phyloP scores from a whole-genome alignment of 1,140 invertebrate genomes.

The Lordiphosa clarofinis region DNA sequence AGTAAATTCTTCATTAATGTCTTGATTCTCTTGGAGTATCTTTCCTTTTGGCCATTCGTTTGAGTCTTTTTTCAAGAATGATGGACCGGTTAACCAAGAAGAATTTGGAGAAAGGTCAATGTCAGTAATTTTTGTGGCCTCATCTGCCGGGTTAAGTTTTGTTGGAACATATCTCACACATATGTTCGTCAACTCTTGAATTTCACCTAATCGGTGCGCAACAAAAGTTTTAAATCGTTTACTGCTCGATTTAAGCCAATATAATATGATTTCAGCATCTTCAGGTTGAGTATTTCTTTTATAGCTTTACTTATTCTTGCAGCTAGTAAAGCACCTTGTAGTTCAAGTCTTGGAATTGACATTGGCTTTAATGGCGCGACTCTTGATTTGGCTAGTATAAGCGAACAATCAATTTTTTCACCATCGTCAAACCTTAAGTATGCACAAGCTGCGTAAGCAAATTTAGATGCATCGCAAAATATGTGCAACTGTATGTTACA shows the following conservation, averaged over 20 bases:
- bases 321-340: background rate
- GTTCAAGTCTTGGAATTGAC: conserved; percentile 17
- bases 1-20: too few species aligned
- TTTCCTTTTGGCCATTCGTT: too few species aligned
- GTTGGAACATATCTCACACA: conserved; percentile 30
- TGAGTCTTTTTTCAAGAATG: too few species aligned
- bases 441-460: conserved; percentile 1
- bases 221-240: conserved; percentile 35
- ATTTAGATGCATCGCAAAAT: too few species aligned
- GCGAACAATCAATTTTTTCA: background rate
- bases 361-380: conserved; percentile 15
- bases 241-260: conserved; percentile 6
- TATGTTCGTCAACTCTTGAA: conserved; percentile 44
- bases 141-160: conserved; percentile 28
- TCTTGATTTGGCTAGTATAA: conserved; percentile 11
- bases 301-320: background rate
- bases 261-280: conserved; percentile 5
- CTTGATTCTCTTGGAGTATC: too few species aligned
- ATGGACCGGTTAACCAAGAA: too few species aligned
- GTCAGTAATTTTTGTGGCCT: too few species aligned
- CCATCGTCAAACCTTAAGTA: conserved; percentile 10
- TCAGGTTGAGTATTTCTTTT: background rate
- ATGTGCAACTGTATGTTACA: too few species aligned
- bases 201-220: conserved; percentile 47
- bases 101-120: too few species aligned